Percentiles rank a stretch among this genome's conserved stretches.
Evolutionary conservation across 2,797 vertebrate species (phyloP).

Genomic region (Danionella dracula): DNA sequence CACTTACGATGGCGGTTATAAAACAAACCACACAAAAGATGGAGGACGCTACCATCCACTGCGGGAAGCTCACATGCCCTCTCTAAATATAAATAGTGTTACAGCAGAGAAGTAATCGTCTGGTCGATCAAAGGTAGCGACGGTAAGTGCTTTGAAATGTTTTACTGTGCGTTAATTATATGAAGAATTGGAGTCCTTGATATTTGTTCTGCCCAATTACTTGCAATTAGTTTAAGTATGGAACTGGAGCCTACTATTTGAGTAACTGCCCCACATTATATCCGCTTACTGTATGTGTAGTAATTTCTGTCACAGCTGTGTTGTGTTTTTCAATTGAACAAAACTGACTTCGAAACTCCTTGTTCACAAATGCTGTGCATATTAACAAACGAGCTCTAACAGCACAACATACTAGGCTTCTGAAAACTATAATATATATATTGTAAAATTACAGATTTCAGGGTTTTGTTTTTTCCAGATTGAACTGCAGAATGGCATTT

Average conservation of each 20-base stretch:
- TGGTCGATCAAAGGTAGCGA: background rate
- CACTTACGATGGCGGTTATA: background rate
- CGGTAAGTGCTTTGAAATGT: background rate
- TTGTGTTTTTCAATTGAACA: too few species aligned
- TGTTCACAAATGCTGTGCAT: too few species aligned
- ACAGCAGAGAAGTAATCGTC: background rate
- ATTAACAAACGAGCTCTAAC: too few species aligned
- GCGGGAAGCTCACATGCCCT: background rate
- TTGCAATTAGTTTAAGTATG: too few species aligned
- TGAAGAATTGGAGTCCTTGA: too few species aligned
- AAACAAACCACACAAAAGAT: conserved; percentile 23
- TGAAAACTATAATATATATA: background rate
- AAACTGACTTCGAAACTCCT: too few species aligned
- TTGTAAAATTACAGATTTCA: too few species aligned
- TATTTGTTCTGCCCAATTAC: background rate
- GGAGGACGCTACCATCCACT: background rate
- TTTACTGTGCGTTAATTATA: too few species aligned
- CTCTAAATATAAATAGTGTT: background rate
- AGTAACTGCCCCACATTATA: too few species aligned
- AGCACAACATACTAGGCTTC: background rate
- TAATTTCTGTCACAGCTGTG: too few species aligned
- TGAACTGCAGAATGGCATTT: conserved; percentile 47
- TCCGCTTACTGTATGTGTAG: too few species aligned
- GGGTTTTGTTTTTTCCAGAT: background rate
- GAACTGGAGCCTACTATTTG: too few species aligned